A percentile compares a stretch with the other conserved stretches of the same genome.
phyloP scores from a whole-genome alignment of 2,113 vertebrate species.

The Heptranchias perlo region DNA sequence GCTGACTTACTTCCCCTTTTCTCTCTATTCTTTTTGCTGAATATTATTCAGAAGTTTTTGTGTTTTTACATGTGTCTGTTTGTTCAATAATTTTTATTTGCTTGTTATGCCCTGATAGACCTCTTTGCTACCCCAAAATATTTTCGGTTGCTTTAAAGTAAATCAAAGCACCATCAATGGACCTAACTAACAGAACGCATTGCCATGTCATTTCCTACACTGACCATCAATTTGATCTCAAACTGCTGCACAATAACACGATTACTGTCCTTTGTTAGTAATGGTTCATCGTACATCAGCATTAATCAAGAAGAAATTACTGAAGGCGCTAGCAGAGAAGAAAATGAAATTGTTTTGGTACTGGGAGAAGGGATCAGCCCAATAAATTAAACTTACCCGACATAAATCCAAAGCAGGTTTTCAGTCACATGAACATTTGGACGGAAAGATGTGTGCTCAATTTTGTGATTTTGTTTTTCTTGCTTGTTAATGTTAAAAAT shows the following conservation, averaged over 20 bases:
- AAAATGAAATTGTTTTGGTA: not conserved
- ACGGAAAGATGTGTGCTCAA: not conserved
- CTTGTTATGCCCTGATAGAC: too few relatives aligned
- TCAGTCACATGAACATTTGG: not conserved
- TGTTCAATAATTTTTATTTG: too few relatives aligned
- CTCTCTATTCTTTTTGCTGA: too few relatives aligned
- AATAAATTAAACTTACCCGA: not conserved
- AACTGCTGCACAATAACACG: not conserved
- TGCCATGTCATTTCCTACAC: too few relatives aligned
- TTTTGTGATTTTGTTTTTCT: not conserved
- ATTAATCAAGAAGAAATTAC: not conserved
- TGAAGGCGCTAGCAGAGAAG: not conserved
- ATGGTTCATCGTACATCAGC: not conserved
- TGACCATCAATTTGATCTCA: too few relatives aligned
- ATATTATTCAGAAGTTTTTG: too few relatives aligned
- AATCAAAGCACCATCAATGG: too few relatives aligned
- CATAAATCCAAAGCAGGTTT: not conserved
- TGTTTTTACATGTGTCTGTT: too few relatives aligned
- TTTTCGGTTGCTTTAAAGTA: too few relatives aligned
- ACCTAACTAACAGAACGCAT: too few relatives aligned
- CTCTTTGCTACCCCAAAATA: too few relatives aligned
- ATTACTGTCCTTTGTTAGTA: not conserved
- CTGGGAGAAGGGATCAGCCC: not conserved
- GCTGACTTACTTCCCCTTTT: too few relatives aligned
- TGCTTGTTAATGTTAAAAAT: not conserved